phyloP scores from a whole-genome alignment of 2,797 vertebrate genomes.

The Arctocebus calabarensis region DNA sequence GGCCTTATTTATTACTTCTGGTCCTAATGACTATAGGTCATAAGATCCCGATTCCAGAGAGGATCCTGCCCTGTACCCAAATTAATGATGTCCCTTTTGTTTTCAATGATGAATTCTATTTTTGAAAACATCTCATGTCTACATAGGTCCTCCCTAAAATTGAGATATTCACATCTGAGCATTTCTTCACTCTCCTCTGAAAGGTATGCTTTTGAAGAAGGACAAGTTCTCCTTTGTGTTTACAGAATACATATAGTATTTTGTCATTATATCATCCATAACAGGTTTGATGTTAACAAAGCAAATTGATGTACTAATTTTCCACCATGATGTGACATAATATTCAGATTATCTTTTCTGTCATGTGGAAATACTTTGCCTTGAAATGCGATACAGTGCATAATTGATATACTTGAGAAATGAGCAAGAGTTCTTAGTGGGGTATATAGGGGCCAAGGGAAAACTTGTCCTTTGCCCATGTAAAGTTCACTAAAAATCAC shows the following conservation, averaged over 20 bases:
- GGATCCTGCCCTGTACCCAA: neutral
- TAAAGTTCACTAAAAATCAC: neutral
- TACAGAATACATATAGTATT: neutral
- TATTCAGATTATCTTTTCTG: neutral
- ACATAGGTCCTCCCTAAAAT: neutral
- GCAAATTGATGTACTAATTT: neutral
- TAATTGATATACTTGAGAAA: neutral
- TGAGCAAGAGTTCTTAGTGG: neutral
- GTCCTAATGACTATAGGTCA: neutral
- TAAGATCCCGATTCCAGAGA: too few species aligned
- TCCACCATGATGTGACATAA: neutral
- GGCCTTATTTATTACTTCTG: neutral
- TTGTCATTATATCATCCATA: neutral
- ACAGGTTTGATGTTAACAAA: neutral
- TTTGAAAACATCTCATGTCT: neutral
- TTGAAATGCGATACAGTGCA: neutral
- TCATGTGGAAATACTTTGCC: neutral
- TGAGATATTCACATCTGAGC: neutral
- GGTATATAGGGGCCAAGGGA: neutral
- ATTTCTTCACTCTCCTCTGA: neutral
- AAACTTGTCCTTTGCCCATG: neutral
- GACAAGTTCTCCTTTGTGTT: neutral
- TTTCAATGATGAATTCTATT: neutral
- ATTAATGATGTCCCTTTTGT: neutral
- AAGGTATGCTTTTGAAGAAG: neutral